phyloP scores from a whole-genome alignment of 2,888 invertebrate species.

The Mythimna lalbum region DNA sequence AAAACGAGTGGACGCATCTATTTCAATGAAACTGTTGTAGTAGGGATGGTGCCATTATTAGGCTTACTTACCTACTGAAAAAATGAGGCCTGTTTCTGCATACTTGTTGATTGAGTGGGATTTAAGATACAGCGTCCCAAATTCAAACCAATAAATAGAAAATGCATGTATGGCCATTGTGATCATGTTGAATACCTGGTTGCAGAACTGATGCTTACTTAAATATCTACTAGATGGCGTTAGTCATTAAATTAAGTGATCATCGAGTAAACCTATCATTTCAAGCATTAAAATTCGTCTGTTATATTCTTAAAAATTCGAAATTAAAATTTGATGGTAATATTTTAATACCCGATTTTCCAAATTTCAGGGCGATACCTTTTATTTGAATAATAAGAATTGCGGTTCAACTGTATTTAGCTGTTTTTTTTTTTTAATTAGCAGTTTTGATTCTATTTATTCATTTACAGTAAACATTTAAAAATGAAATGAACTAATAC shows the following conservation, averaged over 20 bases:
- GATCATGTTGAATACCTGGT: neutral
- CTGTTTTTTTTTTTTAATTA: too few relatives aligned
- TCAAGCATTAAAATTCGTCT: too few relatives aligned
- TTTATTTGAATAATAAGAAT: neutral
- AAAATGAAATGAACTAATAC: too few relatives aligned
- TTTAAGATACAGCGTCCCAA: neutral
- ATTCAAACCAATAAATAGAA: neutral
- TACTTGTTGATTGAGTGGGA: neutral
- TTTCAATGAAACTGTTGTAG: neutral
- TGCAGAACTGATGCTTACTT: neutral
- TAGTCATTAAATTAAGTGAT: conserved; percentile 4
- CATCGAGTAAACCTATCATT: neutral
- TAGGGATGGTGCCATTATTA: neutral
- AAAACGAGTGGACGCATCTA: neutral
- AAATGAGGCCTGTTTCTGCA: neutral
- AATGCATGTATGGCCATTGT: neutral
- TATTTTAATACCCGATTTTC: neutral
- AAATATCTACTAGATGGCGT: conserved; percentile 16
- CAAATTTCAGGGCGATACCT: neutral
- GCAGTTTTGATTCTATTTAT: too few relatives aligned
- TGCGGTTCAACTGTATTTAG: too few relatives aligned
- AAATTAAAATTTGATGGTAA: neutral
- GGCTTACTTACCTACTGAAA: neutral
- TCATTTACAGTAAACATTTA: too few relatives aligned
- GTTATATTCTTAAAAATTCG: neutral